Evolutionary conservation across 2,113 vertebrate genomes (phyloP).

Genomic region (Sylvietta virens): DNA sequence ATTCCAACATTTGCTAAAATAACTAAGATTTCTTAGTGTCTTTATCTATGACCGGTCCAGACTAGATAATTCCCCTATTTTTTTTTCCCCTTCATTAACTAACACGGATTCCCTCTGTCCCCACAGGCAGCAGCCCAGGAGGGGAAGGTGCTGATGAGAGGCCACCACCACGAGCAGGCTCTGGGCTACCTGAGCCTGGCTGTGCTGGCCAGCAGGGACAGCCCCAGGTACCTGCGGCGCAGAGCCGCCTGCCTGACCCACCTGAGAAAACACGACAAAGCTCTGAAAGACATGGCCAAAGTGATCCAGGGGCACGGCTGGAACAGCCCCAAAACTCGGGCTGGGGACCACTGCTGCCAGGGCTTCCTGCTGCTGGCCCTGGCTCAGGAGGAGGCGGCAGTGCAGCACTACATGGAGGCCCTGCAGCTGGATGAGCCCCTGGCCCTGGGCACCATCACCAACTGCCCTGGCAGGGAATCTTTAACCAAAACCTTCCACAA

Average conservation of each 20-base stretch:
- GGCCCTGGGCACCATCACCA: constrained; percentile 69
- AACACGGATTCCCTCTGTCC: neutral
- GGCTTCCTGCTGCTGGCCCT: constrained; percentile 76
- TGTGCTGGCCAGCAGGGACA: constrained; percentile 55
- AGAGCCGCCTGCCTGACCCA: constrained; percentile 78
- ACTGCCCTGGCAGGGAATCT: constrained; percentile 60
- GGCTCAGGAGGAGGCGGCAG: constrained; percentile 70
- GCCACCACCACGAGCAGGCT: constrained; percentile 65
- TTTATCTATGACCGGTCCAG: neutral
- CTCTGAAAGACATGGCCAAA: constrained; percentile 78
- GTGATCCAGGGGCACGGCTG: constrained; percentile 67
- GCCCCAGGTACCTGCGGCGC: constrained; percentile 68
- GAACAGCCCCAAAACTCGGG: constrained; percentile 26
- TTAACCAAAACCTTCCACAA: constrained; percentile 72
- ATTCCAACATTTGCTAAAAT: neutral
- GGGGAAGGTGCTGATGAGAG: constrained; percentile 68
- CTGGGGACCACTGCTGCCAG: constrained; percentile 78
- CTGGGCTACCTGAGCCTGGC: constrained; percentile 82
- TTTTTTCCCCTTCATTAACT: neutral
- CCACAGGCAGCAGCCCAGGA: constrained; percentile 80
- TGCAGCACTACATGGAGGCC: constrained; percentile 79
- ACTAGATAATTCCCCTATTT: neutral
- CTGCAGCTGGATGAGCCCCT: constrained; percentile 71
- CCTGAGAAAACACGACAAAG: constrained; percentile 70
- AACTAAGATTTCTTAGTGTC: neutral